A percentile compares a stretch with the other conserved stretches of the same genome.
phyloP scores from a whole-genome alignment of 2,888 invertebrate genomes.

The Ophonus ardosiacus region DNA sequence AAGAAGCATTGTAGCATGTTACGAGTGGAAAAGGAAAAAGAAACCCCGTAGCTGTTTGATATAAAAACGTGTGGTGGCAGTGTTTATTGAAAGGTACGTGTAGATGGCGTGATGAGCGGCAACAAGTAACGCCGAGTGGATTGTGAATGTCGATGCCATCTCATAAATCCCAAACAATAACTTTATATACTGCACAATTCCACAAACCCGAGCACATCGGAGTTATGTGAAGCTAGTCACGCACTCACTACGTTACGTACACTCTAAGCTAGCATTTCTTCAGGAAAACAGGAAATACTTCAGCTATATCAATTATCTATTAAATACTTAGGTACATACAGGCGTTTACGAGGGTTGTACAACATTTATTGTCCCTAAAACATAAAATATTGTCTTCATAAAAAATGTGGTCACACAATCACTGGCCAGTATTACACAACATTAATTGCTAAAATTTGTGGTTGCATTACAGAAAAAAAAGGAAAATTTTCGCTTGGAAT shows the following conservation, averaged over 20 bases:
- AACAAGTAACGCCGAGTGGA: not conserved
- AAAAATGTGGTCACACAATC: too few relatives aligned
- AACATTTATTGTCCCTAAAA: too few relatives aligned
- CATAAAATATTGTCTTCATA: too few relatives aligned
- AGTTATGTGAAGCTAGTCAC: slow-evolving; percentile 25
- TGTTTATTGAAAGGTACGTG: not conserved
- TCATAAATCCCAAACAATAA: slow-evolving; percentile 40
- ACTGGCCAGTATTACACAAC: too few relatives aligned
- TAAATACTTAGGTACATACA: too few relatives aligned
- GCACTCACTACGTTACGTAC: not conserved
- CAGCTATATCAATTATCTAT: too few relatives aligned
- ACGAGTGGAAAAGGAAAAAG: not conserved
- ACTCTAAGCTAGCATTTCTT: not conserved
- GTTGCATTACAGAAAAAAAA: too few relatives aligned
- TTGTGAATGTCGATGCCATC: slow-evolving; percentile 7
- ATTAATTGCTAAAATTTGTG: too few relatives aligned
- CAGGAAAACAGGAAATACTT: too few relatives aligned
- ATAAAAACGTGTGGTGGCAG: not conserved
- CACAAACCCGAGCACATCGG: not conserved
- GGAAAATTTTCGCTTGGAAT: too few relatives aligned
- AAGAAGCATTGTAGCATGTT: not conserved
- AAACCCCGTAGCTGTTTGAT: not conserved
- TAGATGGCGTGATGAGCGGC: slow-evolving; percentile 30
- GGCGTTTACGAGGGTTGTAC: too few relatives aligned
- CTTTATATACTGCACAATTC: slow-evolving; percentile 31